These are phyloP conservation scores for Andrena marginata DNA, from an alignment of 2,888 invertebrate species.

Conservation along the genomic window DNA sequence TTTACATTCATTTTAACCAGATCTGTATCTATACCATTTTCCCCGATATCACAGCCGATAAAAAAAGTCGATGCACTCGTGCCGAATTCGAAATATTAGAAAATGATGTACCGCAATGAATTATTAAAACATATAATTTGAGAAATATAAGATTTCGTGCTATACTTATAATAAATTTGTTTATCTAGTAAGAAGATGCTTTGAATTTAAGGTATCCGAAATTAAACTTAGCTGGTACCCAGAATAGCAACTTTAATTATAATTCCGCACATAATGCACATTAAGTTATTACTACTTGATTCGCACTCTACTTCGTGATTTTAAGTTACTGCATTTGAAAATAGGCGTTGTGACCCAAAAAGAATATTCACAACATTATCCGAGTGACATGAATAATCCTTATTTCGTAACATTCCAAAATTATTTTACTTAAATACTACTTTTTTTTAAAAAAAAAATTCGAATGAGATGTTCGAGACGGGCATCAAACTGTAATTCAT, in stretches of 20 bases:
- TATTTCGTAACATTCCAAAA: slow-evolving; percentile 3
- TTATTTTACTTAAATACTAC: neutral
- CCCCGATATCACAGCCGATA: slow-evolving; percentile 1
- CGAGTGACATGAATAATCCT: neutral
- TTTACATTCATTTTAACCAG: neutral
- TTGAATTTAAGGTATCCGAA: neutral
- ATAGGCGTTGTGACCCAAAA: neutral
- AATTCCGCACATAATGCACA: neutral
- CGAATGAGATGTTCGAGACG: slow-evolving; percentile 1
- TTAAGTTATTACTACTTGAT: slow-evolving; percentile 17
- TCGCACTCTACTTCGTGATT: neutral
- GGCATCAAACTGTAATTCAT: neutral
- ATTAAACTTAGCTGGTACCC: neutral
- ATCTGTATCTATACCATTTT: neutral
- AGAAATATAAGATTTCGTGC: neutral
- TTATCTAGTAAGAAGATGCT: neutral
- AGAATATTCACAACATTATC: slow-evolving; percentile 6
- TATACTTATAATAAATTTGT: neutral
- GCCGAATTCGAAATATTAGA: neutral
- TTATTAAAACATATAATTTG: slow-evolving; percentile 1
- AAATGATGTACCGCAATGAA: neutral
- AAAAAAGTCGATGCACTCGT: neutral
- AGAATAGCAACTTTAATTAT: slow-evolving; percentile 1
- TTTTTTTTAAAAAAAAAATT: neutral
- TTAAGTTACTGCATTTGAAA: slow-evolving; percentile 23